Evolutionary conservation across 2,888 invertebrate species (phyloP), one percentile per base, ranked within the genome.

Genomic region (Tridacna gigas): DNA sequence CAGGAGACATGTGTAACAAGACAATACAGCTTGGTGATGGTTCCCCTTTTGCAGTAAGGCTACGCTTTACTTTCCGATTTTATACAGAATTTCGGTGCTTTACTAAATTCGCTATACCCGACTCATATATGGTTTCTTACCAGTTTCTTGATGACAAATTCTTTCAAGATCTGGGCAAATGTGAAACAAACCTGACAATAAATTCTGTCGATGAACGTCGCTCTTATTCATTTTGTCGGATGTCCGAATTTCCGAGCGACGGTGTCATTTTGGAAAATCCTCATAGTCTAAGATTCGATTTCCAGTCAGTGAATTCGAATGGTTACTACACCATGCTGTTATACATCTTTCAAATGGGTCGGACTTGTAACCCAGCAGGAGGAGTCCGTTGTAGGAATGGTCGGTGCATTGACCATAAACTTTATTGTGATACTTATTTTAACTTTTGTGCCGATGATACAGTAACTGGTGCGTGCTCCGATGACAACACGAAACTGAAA

Each of bases 361-460:
- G 12, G 28, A n/a, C 7, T 47, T 69, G 69, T 47, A 47, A 20
- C 4, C 12, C 28, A 20, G n/a, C 28, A 20, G n/a, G 28, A 45
- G 12, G n/a, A 13, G 22, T 69, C 18, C 69, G 69, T 0, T 69
- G 69, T 47, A 25, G 18, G 47, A 69, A 69, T 22, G 45, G 69
- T 20, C 26, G 69, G 12, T 69, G 69, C 28, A 69, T 69, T 69
- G 69, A 69, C n/a, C 69, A 69, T 47, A n/a, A 45, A 0, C 47
- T 69, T 12, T 69, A 20, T 47, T 69, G 69, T 47, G 45, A 69
- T 22, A 12, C 47, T 5, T 2, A 25, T 12, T 20, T n/a, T 18
- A 69, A 69, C 20, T 69, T 69, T 47, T 69, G 69, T 22, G 28
- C 15, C 18, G 69, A 69, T 47, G 69, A 69, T 69, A n/a, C 69